Evolutionary conservation across 2,888 invertebrate genomes (phyloP).

Genomic region (Sinelater perroti): DNA sequence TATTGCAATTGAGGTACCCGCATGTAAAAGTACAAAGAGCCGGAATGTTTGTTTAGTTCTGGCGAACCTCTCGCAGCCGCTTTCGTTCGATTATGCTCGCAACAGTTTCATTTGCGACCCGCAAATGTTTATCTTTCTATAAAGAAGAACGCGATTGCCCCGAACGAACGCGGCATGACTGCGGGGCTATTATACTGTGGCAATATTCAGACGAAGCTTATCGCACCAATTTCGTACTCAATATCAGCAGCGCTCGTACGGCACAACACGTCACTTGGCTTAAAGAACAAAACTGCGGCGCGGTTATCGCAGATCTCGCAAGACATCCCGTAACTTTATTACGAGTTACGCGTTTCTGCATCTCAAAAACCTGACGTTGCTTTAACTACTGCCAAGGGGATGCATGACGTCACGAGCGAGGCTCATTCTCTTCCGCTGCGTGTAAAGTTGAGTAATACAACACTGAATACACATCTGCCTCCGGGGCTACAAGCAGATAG

Average conservation of each 20-base stretch:
- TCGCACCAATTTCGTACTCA: constrained; percentile 21
- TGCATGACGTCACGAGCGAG: constrained; percentile 28
- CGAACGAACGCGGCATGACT: constrained; percentile 9
- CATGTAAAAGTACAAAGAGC: constrained; percentile 19
- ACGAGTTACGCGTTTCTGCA: constrained; percentile 34
- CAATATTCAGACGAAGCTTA: constrained; percentile 7
- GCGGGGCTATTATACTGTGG: constrained; percentile 15
- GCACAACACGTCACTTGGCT: constrained; percentile 17
- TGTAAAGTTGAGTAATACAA: constrained; percentile 32
- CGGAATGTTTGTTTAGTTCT: constrained; percentile 23
- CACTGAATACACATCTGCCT: constrained; percentile 30
- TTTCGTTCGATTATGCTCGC: constrained; percentile 17
- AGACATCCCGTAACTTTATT: constrained; percentile 28
- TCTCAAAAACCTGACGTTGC: constrained; percentile 35
- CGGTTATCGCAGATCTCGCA: constrained; percentile 30
- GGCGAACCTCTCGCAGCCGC: constrained; percentile 7
- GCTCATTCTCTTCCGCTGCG: constrained; percentile 20
- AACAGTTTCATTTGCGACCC: not conserved
- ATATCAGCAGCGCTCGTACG: constrained; percentile 14
- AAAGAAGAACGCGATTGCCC: constrained; percentile 2
- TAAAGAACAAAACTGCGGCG: constrained; percentile 28
- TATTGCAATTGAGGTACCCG: constrained; percentile 22
- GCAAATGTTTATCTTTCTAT: constrained; percentile 22
- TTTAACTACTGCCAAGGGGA: constrained; percentile 34
- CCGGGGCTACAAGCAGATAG: constrained; percentile 19